phyloP scores from a whole-genome alignment of 2,888 invertebrate species.

The Keiferia lycopersicella region DNA sequence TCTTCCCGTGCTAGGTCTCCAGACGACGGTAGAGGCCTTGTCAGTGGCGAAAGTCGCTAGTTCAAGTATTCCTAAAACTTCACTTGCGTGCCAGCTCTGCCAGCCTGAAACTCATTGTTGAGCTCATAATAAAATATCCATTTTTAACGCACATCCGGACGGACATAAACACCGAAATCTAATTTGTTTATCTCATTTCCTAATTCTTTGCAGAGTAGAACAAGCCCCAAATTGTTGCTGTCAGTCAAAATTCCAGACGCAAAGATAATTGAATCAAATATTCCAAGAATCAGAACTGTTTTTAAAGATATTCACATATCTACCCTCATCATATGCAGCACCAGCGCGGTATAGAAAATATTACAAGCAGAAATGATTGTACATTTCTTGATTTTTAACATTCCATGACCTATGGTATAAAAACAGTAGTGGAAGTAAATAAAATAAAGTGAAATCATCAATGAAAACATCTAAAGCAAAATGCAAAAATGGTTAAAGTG shows the following conservation, averaged over 20 bases:
- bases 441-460: slow-evolving; percentile 28
- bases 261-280: slow-evolving; percentile 17
- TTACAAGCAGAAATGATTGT: neutral
- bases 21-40: too few relatives aligned
- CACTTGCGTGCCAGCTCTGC: too few relatives aligned
- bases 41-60: too few relatives aligned
- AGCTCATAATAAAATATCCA: neutral
- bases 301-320: neutral
- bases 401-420: neutral
- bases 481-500: slow-evolving; percentile 72
- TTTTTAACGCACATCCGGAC: neutral
- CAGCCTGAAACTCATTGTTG: neutral
- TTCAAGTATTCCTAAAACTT: too few relatives aligned
- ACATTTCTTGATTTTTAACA: neutral
- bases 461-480: slow-evolving; percentile 48
- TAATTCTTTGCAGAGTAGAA: slow-evolving; percentile 12
- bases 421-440: neutral
- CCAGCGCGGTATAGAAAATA: slow-evolving; percentile 16
- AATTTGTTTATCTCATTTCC: slow-evolving; percentile 18
- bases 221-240: slow-evolving; percentile 19
- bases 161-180: slow-evolving; percentile 6
- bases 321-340: slow-evolving; percentile 14
- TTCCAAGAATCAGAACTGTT: slow-evolving; percentile 5
- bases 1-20: too few relatives aligned
- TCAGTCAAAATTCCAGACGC: slow-evolving; percentile 15